phyloP scores from a whole-genome alignment of 37 sponge, comb jelly and placozoan species.

The Geodia barretti region DNA sequence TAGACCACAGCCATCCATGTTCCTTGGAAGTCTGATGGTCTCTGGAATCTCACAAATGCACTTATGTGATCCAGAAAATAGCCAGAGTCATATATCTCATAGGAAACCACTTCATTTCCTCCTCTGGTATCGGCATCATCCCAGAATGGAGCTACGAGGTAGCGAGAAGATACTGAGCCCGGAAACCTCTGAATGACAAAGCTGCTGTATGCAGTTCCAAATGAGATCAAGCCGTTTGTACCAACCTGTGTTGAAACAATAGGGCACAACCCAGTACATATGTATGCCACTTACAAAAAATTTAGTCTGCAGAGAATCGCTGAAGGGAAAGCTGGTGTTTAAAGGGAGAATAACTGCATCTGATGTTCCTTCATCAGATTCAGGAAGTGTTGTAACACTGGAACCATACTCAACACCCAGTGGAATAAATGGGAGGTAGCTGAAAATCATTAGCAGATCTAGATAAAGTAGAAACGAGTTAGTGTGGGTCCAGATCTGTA shows the following conservation, averaged over 20 bases:
- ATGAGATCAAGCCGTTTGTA: slow-evolving; percentile 16
- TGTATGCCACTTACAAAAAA: slow-evolving; percentile 10
- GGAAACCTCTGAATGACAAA: background rate
- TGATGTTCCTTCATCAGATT: background rate
- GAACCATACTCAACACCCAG: background rate
- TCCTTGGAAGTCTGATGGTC: slow-evolving; percentile 10
- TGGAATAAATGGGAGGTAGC: background rate
- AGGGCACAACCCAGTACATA: background rate
- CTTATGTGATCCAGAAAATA: background rate
- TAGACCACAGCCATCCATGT: slow-evolving; percentile 4
- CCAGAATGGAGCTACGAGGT: background rate
- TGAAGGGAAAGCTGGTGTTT: slow-evolving; percentile 22
- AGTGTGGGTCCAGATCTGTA: no score
- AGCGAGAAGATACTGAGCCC: background rate
- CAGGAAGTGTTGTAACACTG: background rate
- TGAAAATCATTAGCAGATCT: no score
- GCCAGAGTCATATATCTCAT: background rate
- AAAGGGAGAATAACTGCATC: background rate
- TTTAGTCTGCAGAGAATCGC: background rate
- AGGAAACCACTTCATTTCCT: background rate
- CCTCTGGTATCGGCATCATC: background rate
- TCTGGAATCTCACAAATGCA: slow-evolving; percentile 11
- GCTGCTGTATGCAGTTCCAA: slow-evolving; percentile 3
- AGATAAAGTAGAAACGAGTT: no score
- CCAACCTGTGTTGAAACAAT: background rate